Base-by-base conservation (phyloP, 2,888 invertebrate species). In the Thumatha senex region DNA sequence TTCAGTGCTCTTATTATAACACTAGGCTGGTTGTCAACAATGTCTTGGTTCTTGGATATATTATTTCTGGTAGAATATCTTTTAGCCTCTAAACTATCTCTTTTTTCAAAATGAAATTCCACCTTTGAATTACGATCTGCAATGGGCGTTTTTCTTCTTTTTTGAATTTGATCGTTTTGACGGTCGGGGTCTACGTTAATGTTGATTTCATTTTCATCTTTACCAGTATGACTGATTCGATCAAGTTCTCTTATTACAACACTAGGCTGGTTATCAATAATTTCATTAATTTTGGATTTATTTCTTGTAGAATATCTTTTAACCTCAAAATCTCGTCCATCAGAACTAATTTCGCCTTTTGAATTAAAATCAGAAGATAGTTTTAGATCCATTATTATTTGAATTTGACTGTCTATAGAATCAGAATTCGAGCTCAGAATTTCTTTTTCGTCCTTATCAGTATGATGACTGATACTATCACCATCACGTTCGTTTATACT, bases 41-140 rank as follows among this genome's bases (percentile, higher is more conserved):
- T 29, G 29, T 15, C 35, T 10, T 35, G 14, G 4, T 4, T 39
- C 9, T 18, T 15, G 10, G 12, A 31, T n/a, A 9, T 15, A 7
- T 9, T 34, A 7, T 30, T 2, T 39, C 12, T 11, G 10, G 13
- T 9, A 9, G 29, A 30, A 36, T 12, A 14, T 15, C 35, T 10
- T 34, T 24, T 34, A 4, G 29, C 11, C 34, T 35, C 40, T 39
- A 15, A 30, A 35, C 24, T 41, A 24, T 53, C 46, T 24, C 41
- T 30, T 11, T 7, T 45, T 7, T 50, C 30, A 11, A 40, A 18
- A 30, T 30, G 11, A 41, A 11, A 30, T 15, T 34, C 33, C 13
- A 24, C 11, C 15, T 40, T 11, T 24, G 7, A 18, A 31, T 10
- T 15, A 30, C 11, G 9, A 7, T 48, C n/a, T 13, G 11, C 33